Conservation (phyloP, 2,797 vertebrate species). For the Rhinophrynus dorsalis region DNA sequence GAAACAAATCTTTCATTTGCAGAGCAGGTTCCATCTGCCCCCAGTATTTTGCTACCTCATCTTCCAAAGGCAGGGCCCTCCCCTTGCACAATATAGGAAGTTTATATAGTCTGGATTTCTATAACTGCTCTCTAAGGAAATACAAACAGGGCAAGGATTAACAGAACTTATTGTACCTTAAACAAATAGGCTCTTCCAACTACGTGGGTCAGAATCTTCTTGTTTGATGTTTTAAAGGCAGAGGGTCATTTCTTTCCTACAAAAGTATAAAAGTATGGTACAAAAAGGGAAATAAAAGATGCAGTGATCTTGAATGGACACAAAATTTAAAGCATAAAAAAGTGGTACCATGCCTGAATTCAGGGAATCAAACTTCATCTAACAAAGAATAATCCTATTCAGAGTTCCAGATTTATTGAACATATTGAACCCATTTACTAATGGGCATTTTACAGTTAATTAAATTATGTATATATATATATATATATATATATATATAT, state of each 20-base stretch:
- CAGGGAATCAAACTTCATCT: no score
- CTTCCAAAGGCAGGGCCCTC: slow-evolving; percentile 55
- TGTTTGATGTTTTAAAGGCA: background rate
- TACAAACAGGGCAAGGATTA: slow-evolving; percentile 64
- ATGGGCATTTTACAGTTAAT: no score
- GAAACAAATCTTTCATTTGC: slow-evolving; percentile 64
- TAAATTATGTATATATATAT: no score
- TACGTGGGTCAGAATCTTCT: background rate
- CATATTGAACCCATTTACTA: no score
- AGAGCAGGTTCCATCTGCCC: slow-evolving; percentile 67
- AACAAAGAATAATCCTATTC: no score
- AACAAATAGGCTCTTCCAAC: slow-evolving; percentile 60
- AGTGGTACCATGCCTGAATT: no score
- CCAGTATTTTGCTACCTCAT: slow-evolving; percentile 58
- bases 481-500: no score
- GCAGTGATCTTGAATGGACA: no score
- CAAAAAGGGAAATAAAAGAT: no score
- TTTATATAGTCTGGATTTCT: slow-evolving; percentile 35
- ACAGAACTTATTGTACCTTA: slow-evolving; percentile 59
- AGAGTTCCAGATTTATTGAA: no score
- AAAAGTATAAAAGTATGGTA: no score
- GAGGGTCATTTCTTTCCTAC: background rate
- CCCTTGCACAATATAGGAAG: slow-evolving; percentile 55
- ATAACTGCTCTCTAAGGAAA: slow-evolving; percentile 51
- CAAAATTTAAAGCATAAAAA: no score